phyloP scores from a whole-genome alignment of 2,888 invertebrate genomes.

The Macropis europaea region DNA sequence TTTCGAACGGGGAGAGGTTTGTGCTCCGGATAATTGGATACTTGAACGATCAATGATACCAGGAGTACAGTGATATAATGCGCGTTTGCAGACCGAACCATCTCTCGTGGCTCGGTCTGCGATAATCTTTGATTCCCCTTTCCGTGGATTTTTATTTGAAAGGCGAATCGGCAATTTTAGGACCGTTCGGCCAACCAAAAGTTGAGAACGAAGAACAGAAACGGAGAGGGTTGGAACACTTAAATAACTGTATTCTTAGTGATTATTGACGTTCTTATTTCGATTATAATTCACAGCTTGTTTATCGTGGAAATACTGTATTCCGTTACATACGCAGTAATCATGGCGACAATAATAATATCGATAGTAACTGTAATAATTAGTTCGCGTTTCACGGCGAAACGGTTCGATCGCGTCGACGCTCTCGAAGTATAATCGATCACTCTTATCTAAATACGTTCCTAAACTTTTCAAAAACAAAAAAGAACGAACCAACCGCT shows the following conservation, averaged over 20 bases:
- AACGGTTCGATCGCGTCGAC: neutral
- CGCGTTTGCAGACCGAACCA: constrained; percentile 12
- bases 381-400: neutral
- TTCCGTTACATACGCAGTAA: constrained; percentile 33
- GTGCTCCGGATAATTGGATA: constrained; percentile 31
- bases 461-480: constrained; percentile 14
- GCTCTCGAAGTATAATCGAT: neutral
- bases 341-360: constrained; percentile 28
- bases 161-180: constrained; percentile 23
- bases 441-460: constrained; percentile 2
- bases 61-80: constrained; percentile 3
- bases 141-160: constrained; percentile 10
- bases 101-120: constrained; percentile 2
- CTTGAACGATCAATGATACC: constrained; percentile 47
- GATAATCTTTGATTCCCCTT: neutral
- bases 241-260: constrained; percentile 5
- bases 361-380: constrained; percentile 22
- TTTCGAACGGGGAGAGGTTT: constrained; percentile 9
- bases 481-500: neutral
- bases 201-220: neutral
- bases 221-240: neutral
- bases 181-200: constrained; percentile 19
- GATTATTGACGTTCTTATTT: constrained; percentile 24
- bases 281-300: constrained; percentile 46
- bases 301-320: constrained; percentile 37